Conservation (phyloP, 2,113 vertebrate species). For the Tursiops truncatus region DNA sequence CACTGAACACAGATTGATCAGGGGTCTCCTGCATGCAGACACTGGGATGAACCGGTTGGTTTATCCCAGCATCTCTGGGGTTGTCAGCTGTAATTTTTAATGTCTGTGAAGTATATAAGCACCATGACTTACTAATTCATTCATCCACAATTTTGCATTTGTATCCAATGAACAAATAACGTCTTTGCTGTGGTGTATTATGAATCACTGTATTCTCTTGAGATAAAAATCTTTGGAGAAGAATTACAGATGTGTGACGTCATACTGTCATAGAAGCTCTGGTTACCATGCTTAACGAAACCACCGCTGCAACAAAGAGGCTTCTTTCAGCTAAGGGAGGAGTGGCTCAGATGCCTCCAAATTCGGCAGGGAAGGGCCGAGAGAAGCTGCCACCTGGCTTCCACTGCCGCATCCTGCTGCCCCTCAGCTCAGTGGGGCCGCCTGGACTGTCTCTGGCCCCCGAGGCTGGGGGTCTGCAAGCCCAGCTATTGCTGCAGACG, state of each 20-base stretch:
- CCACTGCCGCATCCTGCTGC: background rate
- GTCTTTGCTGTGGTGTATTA: background rate
- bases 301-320: background rate
- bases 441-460: background rate
- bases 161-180: background rate
- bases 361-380: background rate
- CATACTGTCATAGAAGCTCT: background rate
- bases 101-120: background rate
- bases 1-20: background rate
- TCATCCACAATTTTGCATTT: background rate
- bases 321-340: background rate
- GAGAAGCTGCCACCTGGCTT: background rate
- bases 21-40: background rate
- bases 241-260: background rate
- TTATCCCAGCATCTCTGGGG: background rate
- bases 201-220: background rate
- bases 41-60: background rate
- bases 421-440: background rate
- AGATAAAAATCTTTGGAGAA: background rate
- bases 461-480: background rate
- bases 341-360: background rate
- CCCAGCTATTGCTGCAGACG: constrained; percentile 58
- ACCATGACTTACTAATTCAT: background rate
- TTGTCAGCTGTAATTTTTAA: background rate
- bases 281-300: background rate